Conservation (phyloP, 1,140 invertebrate species). For the Trichonephila clavata region DNA sequence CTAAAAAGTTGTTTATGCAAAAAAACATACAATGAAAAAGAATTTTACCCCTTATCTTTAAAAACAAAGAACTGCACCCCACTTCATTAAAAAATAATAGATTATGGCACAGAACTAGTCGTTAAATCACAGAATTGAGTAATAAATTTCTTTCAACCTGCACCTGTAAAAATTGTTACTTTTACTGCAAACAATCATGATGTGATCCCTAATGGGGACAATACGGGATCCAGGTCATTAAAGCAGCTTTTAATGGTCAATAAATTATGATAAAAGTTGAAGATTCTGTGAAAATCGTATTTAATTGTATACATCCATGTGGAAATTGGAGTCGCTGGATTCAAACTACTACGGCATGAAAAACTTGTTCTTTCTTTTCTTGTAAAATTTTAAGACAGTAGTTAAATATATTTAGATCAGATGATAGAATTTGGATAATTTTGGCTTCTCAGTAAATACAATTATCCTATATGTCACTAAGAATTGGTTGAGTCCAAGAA, state of each 20-base stretch:
- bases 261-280: slow-evolving; percentile 57
- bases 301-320: slow-evolving; percentile 41
- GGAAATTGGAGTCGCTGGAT: not conserved
- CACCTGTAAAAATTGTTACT: slow-evolving; percentile 46
- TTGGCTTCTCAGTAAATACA: too few relatives aligned
- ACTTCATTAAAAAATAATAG: slow-evolving; percentile 67
- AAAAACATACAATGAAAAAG: slow-evolving; percentile 1
- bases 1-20: not conserved
- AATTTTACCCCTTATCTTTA: slow-evolving; percentile 4
- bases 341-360: too few relatives aligned
- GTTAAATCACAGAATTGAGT: slow-evolving; percentile 34
- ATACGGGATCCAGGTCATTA: slow-evolving; percentile 49
- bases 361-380: too few relatives aligned
- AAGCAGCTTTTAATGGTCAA: slow-evolving; percentile 65
- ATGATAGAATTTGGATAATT: too few relatives aligned
- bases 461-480: too few relatives aligned
- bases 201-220: slow-evolving; percentile 50
- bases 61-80: not conserved
- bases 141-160: slow-evolving; percentile 69
- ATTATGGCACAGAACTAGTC: not conserved
- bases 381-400: too few relatives aligned
- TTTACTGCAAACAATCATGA: slow-evolving; percentile 63
- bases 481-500: too few relatives aligned
- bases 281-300: slow-evolving; percentile 22
- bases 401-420: too few relatives aligned